These are phyloP conservation scores for Lophius americanus DNA, from an alignment of 2,797 vertebrate genomes.

Conservation along the genomic window DNA sequence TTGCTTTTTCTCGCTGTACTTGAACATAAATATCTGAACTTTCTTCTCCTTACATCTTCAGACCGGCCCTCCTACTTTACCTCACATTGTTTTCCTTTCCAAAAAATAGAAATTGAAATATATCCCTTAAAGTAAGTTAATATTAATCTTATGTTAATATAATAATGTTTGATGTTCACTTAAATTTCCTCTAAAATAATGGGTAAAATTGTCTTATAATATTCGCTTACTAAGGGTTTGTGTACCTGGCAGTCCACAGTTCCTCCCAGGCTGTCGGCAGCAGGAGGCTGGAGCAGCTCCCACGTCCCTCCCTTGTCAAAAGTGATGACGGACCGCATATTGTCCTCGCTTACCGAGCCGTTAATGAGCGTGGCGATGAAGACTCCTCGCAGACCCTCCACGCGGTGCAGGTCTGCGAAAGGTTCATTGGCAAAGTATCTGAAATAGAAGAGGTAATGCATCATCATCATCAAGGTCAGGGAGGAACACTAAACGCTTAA, in stretches of 20 bases:
- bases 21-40: too few relatives aligned
- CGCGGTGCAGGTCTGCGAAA: slow-evolving; percentile 93
- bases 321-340: slow-evolving; percentile 97
- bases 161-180: too few relatives aligned
- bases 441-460: slow-evolving; percentile 1
- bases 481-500: neutral
- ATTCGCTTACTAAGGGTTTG: too few relatives aligned
- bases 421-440: slow-evolving; percentile 97
- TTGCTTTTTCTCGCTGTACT: too few relatives aligned
- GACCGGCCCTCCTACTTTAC: too few relatives aligned
- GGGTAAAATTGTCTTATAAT: too few relatives aligned
- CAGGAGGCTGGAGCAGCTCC: slow-evolving; percentile 93
- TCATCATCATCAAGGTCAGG: neutral
- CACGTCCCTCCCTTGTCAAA: slow-evolving; percentile 98
- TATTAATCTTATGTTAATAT: too few relatives aligned
- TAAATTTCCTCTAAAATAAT: too few relatives aligned
- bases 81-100: too few relatives aligned
- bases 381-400: slow-evolving; percentile 92
- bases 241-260: slow-evolving; percentile 90
- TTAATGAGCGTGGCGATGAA: slow-evolving; percentile 95
- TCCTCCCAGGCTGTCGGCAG: slow-evolving; percentile 89
- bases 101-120: too few relatives aligned
- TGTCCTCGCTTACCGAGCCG: slow-evolving; percentile 92
- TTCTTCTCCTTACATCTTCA: too few relatives aligned
- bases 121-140: too few relatives aligned